phyloP scores from a whole-genome alignment of 2,888 invertebrate genomes.

The Agapostemon virescens region DNA sequence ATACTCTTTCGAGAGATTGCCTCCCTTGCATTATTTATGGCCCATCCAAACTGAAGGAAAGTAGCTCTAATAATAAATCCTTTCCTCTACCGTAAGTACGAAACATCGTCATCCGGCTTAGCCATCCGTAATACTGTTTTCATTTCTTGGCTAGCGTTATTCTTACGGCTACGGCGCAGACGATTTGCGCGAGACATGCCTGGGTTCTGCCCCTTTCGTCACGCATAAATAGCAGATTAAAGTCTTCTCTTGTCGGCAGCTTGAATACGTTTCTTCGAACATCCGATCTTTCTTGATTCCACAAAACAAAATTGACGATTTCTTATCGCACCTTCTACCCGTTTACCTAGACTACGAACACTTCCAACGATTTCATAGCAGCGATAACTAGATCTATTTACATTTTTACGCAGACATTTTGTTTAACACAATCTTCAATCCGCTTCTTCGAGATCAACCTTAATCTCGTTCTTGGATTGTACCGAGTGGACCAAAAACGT shows the following conservation, averaged over 20 bases:
- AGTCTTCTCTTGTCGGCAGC: neutral
- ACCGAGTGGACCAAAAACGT: no score
- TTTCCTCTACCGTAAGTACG: constrained; percentile 46
- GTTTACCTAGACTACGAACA: no score
- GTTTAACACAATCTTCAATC: no score
- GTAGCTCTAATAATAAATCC: constrained; percentile 47
- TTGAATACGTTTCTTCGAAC: neutral
- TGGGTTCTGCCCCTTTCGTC: neutral
- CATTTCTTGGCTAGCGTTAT: constrained; percentile 26
- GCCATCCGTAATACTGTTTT: constrained; percentile 49
- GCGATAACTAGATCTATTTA: no score
- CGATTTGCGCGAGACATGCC: constrained; percentile 27
- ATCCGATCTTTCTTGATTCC: neutral
- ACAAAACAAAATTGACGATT: neutral
- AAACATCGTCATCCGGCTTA: constrained; percentile 58
- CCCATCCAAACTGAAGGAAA: constrained; percentile 35
- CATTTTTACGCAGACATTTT: no score
- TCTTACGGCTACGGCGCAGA: constrained; percentile 25
- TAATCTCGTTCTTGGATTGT: no score
- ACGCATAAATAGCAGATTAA: constrained; percentile 23
- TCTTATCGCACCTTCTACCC: neutral
- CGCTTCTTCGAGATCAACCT: no score
- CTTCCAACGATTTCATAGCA: no score
- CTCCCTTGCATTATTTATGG: constrained; percentile 32
- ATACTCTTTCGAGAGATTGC: constrained; percentile 20